Evolutionary conservation across 2,113 vertebrate genomes (phyloP).

Genomic region (Dipodomys ordii): DNA sequence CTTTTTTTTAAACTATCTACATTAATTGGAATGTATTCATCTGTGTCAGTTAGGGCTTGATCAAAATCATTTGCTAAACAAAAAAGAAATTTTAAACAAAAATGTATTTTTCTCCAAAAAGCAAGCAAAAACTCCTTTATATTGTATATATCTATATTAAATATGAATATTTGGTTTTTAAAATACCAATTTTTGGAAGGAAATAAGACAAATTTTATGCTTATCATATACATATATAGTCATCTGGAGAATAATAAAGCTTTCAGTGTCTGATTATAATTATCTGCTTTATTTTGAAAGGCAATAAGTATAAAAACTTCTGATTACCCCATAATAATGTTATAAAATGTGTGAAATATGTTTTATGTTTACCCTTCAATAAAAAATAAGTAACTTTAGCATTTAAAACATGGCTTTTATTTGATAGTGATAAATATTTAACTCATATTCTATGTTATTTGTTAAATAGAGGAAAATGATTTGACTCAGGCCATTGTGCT

Average conservation of each 20-base stretch:
- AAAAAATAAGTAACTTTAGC: neutral
- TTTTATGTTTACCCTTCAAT: neutral
- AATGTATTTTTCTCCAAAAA: neutral
- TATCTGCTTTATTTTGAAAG: conserved; percentile 20
- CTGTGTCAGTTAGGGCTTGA: conserved; percentile 15
- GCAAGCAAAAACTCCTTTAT: neutral
- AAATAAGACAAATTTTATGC: neutral
- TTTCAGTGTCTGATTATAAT: conserved; percentile 24
- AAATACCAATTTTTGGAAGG: neutral
- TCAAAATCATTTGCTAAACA: neutral
- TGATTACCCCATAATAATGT: conserved; percentile 2
- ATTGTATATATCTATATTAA: neutral
- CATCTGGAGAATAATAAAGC: conserved; percentile 31
- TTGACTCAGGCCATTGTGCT: neutral
- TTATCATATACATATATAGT: neutral
- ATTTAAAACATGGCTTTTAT: too few species aligned
- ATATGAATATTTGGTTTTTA: conserved; percentile 7
- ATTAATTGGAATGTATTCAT: conserved; percentile 59
- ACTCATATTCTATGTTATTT: neutral
- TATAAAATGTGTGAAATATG: conserved; percentile 26
- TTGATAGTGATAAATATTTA: conserved; percentile 5
- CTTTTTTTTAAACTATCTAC: neutral
- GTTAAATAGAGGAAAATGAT: neutral
- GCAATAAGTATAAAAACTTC: neutral
- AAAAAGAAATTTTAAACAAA: neutral